phyloP scores from a whole-genome alignment of 2,113 vertebrate species.

The Otus sunia region DNA sequence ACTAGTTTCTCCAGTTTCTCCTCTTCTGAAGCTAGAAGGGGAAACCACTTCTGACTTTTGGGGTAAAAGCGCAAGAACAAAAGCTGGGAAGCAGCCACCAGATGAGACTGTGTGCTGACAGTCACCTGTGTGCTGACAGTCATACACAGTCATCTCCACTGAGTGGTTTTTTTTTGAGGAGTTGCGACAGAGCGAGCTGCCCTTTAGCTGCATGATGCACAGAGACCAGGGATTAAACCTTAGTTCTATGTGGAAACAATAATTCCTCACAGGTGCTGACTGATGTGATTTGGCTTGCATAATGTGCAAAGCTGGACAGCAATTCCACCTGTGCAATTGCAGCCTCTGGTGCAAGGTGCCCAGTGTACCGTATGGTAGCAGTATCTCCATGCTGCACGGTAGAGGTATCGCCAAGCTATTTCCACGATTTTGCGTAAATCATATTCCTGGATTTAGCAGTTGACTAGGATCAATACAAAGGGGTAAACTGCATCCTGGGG shows the following conservation, averaged over 20 bases:
- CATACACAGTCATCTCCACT: not conserved
- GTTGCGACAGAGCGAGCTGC: not conserved
- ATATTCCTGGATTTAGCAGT: not conserved
- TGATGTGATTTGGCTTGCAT: not conserved
- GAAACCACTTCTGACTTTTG: not conserved
- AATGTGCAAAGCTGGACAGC: not conserved
- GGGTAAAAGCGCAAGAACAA: not conserved
- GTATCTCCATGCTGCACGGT: accelerated
- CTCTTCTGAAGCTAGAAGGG: not conserved
- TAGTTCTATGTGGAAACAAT: not conserved
- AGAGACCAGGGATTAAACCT: not conserved
- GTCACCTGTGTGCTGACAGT: not conserved
- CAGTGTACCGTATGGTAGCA: accelerated
- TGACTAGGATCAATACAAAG: not conserved
- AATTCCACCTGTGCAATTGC: not conserved
- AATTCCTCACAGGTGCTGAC: not conserved
- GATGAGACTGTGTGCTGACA: not conserved
- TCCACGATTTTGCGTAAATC: not conserved
- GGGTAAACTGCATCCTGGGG: not conserved
- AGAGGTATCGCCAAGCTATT: not conserved
- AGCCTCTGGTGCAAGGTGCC: not conserved
- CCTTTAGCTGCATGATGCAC: not conserved
- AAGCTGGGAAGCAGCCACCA: not conserved
- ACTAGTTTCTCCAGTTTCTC: not conserved
- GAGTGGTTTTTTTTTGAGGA: not conserved